Evolutionary conservation across 1,140 invertebrate genomes (phyloP).

Genomic region (Belonocnema kinseyi): DNA sequence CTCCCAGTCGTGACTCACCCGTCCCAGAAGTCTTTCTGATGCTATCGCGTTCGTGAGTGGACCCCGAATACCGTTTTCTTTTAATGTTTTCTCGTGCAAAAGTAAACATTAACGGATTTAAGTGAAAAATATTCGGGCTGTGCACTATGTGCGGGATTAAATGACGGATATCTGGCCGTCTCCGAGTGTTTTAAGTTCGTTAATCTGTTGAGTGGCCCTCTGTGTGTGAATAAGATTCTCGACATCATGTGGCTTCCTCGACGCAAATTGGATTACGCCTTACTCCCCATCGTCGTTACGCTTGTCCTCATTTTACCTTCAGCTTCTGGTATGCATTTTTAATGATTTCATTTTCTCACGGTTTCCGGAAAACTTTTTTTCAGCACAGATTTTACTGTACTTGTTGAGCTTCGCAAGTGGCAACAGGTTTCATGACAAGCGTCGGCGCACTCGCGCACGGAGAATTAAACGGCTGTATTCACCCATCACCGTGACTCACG

Average conservation of each 20-base stretch:
- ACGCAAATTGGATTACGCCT: conserved; percentile 71
- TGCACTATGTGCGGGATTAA: conserved; percentile 60
- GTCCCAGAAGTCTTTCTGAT: conserved; percentile 60
- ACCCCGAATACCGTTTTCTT: conserved; percentile 57
- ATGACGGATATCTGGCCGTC: conserved; percentile 61
- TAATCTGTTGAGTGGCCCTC: conserved; percentile 42
- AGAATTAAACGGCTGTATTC: too few relatives aligned
- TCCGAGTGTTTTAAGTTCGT: conserved; percentile 61
- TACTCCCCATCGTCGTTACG: conserved; percentile 53
- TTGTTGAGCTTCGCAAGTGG: conserved; percentile 50
- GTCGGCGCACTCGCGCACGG: conserved; percentile 59
- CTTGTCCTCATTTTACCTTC: conserved; percentile 50
- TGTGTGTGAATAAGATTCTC: conserved; percentile 63
- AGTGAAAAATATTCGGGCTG: conserved; percentile 38
- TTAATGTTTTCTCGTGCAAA: conserved; percentile 46
- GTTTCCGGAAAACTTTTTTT: neutral
- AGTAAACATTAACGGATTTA: conserved; percentile 56
- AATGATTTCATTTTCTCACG: neutral
- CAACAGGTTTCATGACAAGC: conserved; percentile 68
- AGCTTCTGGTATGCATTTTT: conserved; percentile 53
- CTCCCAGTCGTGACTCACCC: too few relatives aligned
- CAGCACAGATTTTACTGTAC: conserved; percentile 39
- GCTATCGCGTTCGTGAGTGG: conserved; percentile 69
- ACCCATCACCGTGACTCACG: too few relatives aligned
- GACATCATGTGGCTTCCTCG: conserved; percentile 65